A percentile compares a stretch with the other conserved stretches of the same genome.
Conservation (phyloP, 2,797 vertebrate genomes). For the Alosa sapidissima region DNA sequence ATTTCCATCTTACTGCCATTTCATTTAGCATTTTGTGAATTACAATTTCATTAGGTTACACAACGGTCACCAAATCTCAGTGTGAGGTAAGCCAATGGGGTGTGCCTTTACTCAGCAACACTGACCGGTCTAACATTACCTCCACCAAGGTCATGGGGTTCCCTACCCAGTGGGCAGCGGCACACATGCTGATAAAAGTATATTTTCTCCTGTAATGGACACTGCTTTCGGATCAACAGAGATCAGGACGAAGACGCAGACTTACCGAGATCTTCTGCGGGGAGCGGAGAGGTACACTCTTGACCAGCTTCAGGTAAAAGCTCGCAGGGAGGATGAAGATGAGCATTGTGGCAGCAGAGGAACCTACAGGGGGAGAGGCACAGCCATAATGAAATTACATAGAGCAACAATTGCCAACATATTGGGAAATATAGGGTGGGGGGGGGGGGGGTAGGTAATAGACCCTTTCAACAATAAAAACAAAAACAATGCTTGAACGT, state of each 20-base stretch:
- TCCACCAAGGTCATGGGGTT: background rate
- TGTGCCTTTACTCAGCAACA: background rate
- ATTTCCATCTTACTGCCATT: background rate
- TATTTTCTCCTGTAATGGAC: background rate
- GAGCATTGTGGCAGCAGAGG: slow-evolving; percentile 93
- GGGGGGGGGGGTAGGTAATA: too few species aligned
- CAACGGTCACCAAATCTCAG: background rate
- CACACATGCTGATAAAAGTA: background rate
- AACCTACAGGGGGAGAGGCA: slow-evolving; percentile 70
- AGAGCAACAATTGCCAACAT: too few species aligned
- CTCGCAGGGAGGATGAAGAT: slow-evolving; percentile 96
- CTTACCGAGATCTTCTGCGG: slow-evolving; percentile 93
- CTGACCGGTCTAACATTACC: background rate
- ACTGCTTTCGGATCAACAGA: background rate
- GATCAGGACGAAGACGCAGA: slow-evolving; percentile 29
- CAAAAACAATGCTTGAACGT: too few species aligned
- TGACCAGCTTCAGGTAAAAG: slow-evolving; percentile 93
- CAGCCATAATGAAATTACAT: background rate
- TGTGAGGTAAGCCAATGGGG: background rate
- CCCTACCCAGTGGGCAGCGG: background rate
- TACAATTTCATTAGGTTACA: background rate
- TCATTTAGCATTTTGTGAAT: background rate
- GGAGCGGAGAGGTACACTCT: slow-evolving; percentile 83
- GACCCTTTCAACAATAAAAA: too few species aligned
- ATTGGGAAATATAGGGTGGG: too few species aligned